Conservation (phyloP, 2,888 invertebrate genomes). For the Hanleya hanleyi region DNA sequence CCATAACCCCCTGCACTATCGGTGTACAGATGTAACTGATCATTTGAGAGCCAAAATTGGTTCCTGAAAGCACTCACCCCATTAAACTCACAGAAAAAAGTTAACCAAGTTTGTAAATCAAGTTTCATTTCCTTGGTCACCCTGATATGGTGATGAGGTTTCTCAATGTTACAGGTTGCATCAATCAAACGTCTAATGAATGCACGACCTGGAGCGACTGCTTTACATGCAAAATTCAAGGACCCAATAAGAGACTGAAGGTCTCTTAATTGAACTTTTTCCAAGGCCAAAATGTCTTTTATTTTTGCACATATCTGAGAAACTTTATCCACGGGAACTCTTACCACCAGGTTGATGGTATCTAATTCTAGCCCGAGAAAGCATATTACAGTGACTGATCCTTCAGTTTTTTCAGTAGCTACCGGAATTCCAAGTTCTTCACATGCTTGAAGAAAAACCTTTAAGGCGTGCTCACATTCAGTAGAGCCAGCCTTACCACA, state of each 20-base stretch:
- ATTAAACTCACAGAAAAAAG: background rate
- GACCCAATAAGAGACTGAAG: background rate
- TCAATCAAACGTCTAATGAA: constrained; percentile 25
- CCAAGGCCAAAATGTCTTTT: background rate
- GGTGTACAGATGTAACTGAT: background rate
- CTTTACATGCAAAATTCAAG: constrained; percentile 7
- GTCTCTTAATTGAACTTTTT: background rate
- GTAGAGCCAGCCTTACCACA: background rate
- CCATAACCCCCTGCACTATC: background rate
- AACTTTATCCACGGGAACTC: background rate
- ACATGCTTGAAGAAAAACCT: background rate
- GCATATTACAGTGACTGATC: background rate
- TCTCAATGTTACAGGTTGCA: background rate
- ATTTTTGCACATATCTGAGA: background rate
- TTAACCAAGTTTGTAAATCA: background rate
- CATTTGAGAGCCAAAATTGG: background rate
- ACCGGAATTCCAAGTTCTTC: background rate
- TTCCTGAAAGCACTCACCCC: background rate
- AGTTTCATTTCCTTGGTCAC: background rate
- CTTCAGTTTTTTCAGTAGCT: background rate
- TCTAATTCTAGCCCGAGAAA: background rate
- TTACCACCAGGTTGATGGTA: background rate
- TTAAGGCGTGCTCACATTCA: background rate
- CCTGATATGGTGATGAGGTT: background rate
- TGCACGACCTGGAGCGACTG: constrained; percentile 15